phyloP scores from a whole-genome alignment of 2,888 invertebrate genomes.

The Thymelicus lineola region DNA sequence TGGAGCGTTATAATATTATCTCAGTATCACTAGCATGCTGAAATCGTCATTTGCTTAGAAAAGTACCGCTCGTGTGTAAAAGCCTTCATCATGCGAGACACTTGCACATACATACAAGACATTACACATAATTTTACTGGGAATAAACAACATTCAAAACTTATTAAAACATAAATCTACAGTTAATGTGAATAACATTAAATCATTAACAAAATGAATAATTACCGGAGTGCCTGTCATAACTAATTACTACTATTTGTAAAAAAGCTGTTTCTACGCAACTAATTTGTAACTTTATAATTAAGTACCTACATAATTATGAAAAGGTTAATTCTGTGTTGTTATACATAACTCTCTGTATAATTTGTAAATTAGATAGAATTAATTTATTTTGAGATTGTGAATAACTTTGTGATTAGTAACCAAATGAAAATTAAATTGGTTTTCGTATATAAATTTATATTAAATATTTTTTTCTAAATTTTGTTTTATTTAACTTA shows the following conservation, averaged over 20 bases:
- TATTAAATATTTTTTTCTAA: constrained; percentile 76
- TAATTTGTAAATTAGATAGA: constrained; percentile 42
- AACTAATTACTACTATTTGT: constrained; percentile 46
- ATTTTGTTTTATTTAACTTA: constrained; percentile 50
- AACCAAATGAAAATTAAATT: constrained; percentile 53
- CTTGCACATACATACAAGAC: no score
- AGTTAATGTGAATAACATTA: not conserved
- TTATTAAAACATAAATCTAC: not conserved
- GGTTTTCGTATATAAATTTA: constrained; percentile 81
- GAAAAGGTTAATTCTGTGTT: constrained; percentile 43
- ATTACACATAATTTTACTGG: no score
- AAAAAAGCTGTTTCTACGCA: constrained; percentile 45
- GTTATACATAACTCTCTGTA: constrained; percentile 37
- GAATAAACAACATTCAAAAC: no score
- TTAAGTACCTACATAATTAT: constrained; percentile 16
- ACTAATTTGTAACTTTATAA: constrained; percentile 9
- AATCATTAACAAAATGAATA: not conserved
- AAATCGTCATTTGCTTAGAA: no score
- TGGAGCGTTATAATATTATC: no score
- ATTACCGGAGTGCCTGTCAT: constrained; percentile 67
- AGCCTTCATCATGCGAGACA: no score
- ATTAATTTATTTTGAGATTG: constrained; percentile 48
- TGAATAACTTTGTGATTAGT: constrained; percentile 52
- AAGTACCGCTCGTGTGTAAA: no score
- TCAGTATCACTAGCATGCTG: no score